Evolutionary conservation across 23 tunicate species (phyloP).

Genomic region (Pegea sp.): DNA sequence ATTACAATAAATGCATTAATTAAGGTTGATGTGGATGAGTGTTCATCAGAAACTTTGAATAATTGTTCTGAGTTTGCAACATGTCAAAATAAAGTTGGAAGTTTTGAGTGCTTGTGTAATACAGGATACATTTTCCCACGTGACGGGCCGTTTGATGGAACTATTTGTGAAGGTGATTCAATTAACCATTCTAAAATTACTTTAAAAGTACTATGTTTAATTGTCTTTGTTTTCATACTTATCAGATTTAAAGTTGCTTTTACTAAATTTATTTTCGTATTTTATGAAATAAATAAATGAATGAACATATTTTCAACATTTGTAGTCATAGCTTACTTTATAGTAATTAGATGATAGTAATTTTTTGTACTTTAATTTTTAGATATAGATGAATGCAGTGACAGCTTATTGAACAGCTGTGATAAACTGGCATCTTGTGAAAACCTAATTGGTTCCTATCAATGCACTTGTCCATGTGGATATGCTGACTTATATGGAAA

Average conservation of each 20-base stretch:
- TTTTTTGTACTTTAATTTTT: no score
- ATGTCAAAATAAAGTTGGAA: not conserved
- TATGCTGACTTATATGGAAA: constrained; percentile 3
- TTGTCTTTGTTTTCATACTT: not conserved
- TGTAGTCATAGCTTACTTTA: no score
- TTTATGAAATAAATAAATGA: no score
- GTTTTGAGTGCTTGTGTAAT: not conserved
- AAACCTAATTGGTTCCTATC: constrained; percentile 1
- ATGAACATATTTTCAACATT: no score
- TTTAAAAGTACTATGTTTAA: not conserved
- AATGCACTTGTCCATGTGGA: constrained; percentile 5
- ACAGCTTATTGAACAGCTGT: not conserved
- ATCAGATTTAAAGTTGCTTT: no score
- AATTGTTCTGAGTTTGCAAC: not conserved
- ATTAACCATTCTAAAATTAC: not conserved
- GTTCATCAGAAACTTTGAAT: not conserved
- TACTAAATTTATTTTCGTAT: no score
- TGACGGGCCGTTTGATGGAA: constrained; percentile 4
- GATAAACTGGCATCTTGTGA: not conserved
- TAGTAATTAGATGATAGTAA: no score
- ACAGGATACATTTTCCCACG: not conserved
- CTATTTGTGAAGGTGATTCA: not conserved
- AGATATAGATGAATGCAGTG: not conserved
- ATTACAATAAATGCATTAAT: not conserved
- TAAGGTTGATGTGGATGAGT: constrained; percentile 2